Percentiles rank a stretch among this genome's conserved stretches.
Evolutionary conservation across 2,888 invertebrate genomes (phyloP).

Genomic region (Nomada ferruginata): DNA sequence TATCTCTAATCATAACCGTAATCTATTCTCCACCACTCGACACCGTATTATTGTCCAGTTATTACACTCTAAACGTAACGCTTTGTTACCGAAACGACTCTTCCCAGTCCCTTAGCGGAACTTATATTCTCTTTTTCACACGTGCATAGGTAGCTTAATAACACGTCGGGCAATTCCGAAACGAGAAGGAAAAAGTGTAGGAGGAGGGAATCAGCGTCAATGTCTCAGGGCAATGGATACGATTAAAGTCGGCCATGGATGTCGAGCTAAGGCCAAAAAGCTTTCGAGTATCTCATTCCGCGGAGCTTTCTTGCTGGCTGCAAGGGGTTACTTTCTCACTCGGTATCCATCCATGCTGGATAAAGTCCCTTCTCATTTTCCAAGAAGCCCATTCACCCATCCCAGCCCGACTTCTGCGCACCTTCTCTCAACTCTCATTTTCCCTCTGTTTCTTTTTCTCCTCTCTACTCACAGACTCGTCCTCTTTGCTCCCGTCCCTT

Average conservation of each 20-base stretch:
- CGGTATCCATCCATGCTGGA: slow-evolving; percentile 67
- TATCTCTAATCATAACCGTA: slow-evolving; percentile 24
- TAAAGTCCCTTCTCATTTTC: slow-evolving; percentile 73
- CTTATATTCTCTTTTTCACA: slow-evolving; percentile 8
- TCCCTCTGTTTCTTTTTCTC: slow-evolving; percentile 42
- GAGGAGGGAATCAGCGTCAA: slow-evolving; percentile 38
- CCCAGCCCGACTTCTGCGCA: slow-evolving; percentile 47
- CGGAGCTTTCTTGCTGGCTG: slow-evolving; percentile 53
- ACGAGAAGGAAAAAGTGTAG: not conserved
- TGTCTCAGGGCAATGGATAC: slow-evolving; percentile 66
- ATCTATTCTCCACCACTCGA: not conserved
- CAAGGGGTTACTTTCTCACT: slow-evolving; percentile 64
- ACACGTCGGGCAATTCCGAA: slow-evolving; percentile 12
- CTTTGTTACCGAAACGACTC: slow-evolving; percentile 27
- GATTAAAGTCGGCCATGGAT: slow-evolving; percentile 64
- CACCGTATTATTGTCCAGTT: slow-evolving; percentile 36
- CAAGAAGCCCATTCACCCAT: slow-evolving; percentile 70
- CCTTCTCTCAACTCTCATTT: slow-evolving; percentile 48
- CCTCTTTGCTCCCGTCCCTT: slow-evolving; percentile 1
- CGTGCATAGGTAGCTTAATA: slow-evolving; percentile 29
- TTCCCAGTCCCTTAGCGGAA: not conserved
- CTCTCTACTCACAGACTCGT: slow-evolving; percentile 2
- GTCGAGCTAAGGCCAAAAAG: slow-evolving; percentile 59
- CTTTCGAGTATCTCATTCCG: slow-evolving; percentile 57
- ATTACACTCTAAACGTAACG: slow-evolving; percentile 26